Base-by-base conservation (phyloP, 2,113 vertebrate species). In the Columba livia region DNA sequence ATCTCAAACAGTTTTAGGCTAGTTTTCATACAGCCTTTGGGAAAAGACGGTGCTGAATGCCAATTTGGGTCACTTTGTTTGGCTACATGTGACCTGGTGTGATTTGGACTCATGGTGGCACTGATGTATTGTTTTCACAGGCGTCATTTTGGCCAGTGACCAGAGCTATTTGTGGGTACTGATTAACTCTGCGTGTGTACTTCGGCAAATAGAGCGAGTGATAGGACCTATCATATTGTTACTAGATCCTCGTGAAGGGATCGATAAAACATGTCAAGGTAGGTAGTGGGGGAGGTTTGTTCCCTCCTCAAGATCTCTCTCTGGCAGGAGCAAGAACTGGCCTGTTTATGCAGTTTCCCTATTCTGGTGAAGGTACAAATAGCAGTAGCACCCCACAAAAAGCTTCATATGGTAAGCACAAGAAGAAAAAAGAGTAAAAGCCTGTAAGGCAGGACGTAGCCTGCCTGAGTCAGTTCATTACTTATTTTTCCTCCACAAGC, bases 231-330 rank as follows among this genome's bases (percentile, higher is more conserved):
- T 62, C 40, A 50, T 7, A 14, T 57, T 65, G 13, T 44, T 57
- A 4, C 26, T 11, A 25, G 4, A 23, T 54, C 62, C 23, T 50
- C 40, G n/a, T 57, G 29, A n/a, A 54, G 34, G 11, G 38, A 50
- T 34, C 2, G 1, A 1, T 34, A 20, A 50, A 89, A 57, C 47
- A 29, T 0, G 1, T 16, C 36, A 65, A 50, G 15, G 32, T 25
- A 85, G 38, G 24, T 73, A 47, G 13, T 0, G 2, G 11, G 31
- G 44, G 71, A 44, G 14, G 19, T 79, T 91, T 82, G 8, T 15
- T 58, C 8, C 4, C 11, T 61, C 4, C 25, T 81, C n/a, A 47
- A 50, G 28, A 18, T 62, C 62, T 57, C 32, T 72, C n/a, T 42
- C 34, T 0, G 5, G 16, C 32, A 64, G 61, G 17, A 36, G 26